Evolutionary conservation across 2,888 invertebrate genomes (phyloP).

Genomic region (Chaetogeoica ovagalla): DNA sequence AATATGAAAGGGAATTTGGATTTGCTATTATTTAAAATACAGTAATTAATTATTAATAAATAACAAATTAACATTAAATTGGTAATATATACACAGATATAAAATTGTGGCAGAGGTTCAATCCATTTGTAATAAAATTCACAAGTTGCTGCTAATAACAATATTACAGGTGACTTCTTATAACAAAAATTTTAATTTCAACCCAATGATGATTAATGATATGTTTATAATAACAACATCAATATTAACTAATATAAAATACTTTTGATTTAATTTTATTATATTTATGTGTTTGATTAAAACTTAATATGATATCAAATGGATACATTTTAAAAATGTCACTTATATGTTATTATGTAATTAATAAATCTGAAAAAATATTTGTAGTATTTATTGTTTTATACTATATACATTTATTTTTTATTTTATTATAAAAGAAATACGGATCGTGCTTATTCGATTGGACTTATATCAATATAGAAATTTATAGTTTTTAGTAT

Average conservation of each 20-base stretch:
- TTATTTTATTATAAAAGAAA: constrained; percentile 24
- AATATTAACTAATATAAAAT: constrained; percentile 21
- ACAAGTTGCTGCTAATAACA: constrained; percentile 21
- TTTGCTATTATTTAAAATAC: background rate
- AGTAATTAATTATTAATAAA: background rate
- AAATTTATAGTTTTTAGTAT: constrained; percentile 33
- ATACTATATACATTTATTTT: constrained; percentile 21
- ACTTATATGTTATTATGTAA: constrained; percentile 32
- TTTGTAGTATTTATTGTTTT: constrained; percentile 44
- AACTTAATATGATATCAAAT: background rate
- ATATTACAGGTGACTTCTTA: constrained; percentile 37
- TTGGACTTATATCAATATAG: constrained; percentile 7
- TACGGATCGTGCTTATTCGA: background rate
- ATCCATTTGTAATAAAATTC: constrained; percentile 21
- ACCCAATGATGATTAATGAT: constrained; percentile 34
- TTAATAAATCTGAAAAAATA: constrained; percentile 33
- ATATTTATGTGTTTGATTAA: constrained; percentile 43
- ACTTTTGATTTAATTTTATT: constrained; percentile 37
- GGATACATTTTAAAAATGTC: constrained; percentile 31
- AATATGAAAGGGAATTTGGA: background rate
- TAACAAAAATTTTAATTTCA: constrained; percentile 19
- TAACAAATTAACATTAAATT: background rate
- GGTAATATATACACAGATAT: background rate
- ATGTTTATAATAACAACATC: constrained; percentile 32
- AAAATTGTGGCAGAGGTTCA: constrained; percentile 44